Base-by-base conservation (phyloP, 2,888 invertebrate genomes). In the Criorhina ranunculi region DNA sequence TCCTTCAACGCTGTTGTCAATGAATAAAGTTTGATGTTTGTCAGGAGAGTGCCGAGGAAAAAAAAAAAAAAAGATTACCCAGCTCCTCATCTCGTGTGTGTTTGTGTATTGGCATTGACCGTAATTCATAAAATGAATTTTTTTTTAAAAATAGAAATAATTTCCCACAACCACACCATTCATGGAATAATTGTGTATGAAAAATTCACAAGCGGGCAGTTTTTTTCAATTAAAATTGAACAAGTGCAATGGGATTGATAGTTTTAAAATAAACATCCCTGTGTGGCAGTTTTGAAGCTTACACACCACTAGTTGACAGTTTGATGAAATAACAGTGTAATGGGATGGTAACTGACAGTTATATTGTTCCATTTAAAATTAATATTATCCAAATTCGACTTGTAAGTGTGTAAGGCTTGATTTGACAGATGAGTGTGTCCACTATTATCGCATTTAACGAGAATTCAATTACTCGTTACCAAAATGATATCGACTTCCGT, bases 71-170 rank as follows among this genome's bases (percentile, higher is more conserved):
- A 59, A 15, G 12, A 55, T 55, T 44, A 24, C 9, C 53, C 35
- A 57, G 0, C 33, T 49, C n/a, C 2, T 7, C 19, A 1, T 9
- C 15, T 37, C n/a, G 37, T 77, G 49, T 60, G 12, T 29, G n/a
- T 12, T 8, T 24, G 35, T 35, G 19, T 37, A 31, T 62, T 78
- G 78, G 67, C 83, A 73, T 83, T 83, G 83, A 60, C 76, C 76
- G 77, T 60, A 29, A 69, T 75, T 75, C 37, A 77, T 29, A 31
- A 60, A n/a, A 66, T 17, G 35, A 62, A 46, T 46, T 35, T 49
- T 46, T 35, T 49, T 7, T 59, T 70, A 67, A 66, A 82, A 82
- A 82, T 77, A 77, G 77, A 44, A 29, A 55, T 64, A 29, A 55
- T 64, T 35, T 44, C 53, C 57, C 59, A 19, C 33, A 24, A 12